Conservation (phyloP, 2,888 invertebrate genomes). For the Parapristionchus giblindavisi region DNA sequence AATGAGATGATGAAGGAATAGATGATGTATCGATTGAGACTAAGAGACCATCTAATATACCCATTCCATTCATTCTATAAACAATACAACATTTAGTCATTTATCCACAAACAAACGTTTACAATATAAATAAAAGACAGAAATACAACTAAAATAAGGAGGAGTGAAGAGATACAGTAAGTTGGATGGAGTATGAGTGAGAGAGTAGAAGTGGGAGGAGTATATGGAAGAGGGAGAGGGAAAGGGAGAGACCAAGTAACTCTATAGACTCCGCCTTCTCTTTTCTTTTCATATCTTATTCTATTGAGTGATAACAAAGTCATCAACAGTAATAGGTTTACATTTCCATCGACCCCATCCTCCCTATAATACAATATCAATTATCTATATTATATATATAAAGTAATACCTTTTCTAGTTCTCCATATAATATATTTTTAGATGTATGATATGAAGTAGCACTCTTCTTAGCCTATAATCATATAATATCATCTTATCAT, state of each 20-base stretch:
- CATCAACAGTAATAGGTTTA: neutral
- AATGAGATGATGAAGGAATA: neutral
- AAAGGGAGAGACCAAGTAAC: constrained; percentile 8
- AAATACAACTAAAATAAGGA: neutral
- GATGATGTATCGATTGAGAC: neutral
- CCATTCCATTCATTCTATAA: no score
- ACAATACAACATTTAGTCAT: no score
- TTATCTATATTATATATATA: neutral
- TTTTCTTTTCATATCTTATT: neutral
- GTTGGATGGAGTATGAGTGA: neutral
- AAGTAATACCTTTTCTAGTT: constrained; percentile 11
- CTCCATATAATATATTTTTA: neutral
- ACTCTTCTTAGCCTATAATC: constrained; percentile 23
- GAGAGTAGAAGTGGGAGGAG: constrained; percentile 20
- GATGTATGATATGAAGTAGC: constrained; percentile 4
- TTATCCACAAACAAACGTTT: neutral
- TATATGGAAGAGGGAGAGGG: neutral
- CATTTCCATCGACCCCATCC: constrained; percentile 23
- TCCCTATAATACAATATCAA: neutral
- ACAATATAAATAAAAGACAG: neutral
- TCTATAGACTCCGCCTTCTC: constrained; percentile 1
- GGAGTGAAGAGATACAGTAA: neutral
- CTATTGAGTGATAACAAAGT: constrained; percentile 1
- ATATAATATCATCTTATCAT: neutral
- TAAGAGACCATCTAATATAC: neutral